Evolutionary conservation across 37 sponge, comb jelly and placozoan genomes (phyloP), one percentile per base, ranked within the genome.

Genomic region (Cladorhizidae sp.): DNA sequence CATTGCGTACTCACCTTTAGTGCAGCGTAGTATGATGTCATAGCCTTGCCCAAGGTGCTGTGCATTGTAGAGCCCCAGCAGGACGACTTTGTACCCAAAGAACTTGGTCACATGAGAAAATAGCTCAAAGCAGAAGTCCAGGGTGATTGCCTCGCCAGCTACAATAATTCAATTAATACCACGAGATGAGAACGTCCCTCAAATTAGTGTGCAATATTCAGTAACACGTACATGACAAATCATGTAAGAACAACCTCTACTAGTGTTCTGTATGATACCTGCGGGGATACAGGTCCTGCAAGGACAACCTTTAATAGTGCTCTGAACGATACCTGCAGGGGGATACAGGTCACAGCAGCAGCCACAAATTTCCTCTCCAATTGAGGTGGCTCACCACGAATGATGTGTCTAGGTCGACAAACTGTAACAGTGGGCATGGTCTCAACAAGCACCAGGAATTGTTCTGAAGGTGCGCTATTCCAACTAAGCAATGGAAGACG

Each of bases 81-180:
- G 85, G 15, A 95, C 93, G 36, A 95, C 95, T 72, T 96, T 96
- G 76, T 82, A 94, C 12, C 96, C 99, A 86, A 98, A 98, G 86
- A 96, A 96, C 58, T 89, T 87, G n/a, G 99, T 98, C 25, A 90
- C 90, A 59, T 98, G 99, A 29, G 99, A 85, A 81, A 98, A 98
- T 57, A 98, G 74, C 56, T 98, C 99, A 87, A 98, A 98, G 40
- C 95, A 96, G 78, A 98, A 96, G 70, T 98, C 99, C 69, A 83
- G 82, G 0, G 76, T 64, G 18, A 93, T 54, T 38, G 59, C 26
- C 32, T 92, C 93, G n/a, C 76, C 88, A 20, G 42, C 89, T 86
- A 71, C 1, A 61, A 61, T 28, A 61, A 61, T 7, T 29, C 12
- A 17, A 61, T 15, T 61, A 61, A 61, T 29, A 61, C 5, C 9